A percentile compares a stretch with the other conserved stretches of the same genome.
Evolutionary conservation across 2,113 vertebrate genomes (phyloP).

Genomic region (Clarias gariepinus): DNA sequence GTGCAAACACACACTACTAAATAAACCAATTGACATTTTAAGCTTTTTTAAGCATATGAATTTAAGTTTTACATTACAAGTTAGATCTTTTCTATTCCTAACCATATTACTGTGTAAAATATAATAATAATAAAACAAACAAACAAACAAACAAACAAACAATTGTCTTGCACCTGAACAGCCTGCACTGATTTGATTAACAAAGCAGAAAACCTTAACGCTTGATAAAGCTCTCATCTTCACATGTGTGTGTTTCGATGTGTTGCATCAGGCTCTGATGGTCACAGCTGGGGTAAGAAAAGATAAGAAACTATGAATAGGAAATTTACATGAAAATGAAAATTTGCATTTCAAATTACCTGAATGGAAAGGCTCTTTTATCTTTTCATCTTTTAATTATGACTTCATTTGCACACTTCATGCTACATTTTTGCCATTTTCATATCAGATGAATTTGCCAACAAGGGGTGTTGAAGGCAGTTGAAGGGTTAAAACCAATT

Average conservation of each 20-base stretch:
- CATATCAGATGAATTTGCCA: not conserved
- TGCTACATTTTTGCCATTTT: not conserved
- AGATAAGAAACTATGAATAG: conserved; percentile 15
- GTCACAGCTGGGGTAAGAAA: not conserved
- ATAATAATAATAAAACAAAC: not conserved
- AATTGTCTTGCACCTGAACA: not conserved
- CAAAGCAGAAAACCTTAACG: not conserved
- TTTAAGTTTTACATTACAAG: not conserved
- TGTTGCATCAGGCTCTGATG: conserved; percentile 5
- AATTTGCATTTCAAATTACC: not conserved
- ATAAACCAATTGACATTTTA: too few species aligned
- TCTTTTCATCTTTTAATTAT: not conserved
- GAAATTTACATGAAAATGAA: too few species aligned
- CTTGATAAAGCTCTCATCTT: not conserved
- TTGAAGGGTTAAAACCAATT: too few species aligned
- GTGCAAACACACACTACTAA: too few species aligned
- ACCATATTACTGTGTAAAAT: not conserved
- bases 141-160: not conserved
- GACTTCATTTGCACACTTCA: not conserved
- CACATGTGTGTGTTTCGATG: not conserved
- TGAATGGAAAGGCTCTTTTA: not conserved
- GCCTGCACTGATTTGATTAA: not conserved
- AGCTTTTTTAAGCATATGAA: too few species aligned
- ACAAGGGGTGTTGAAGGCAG: not conserved
- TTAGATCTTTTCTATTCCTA: not conserved